Evolutionary conservation across 2,888 invertebrate genomes (phyloP).

Genomic region (Parapristionchus giblindavisi): DNA sequence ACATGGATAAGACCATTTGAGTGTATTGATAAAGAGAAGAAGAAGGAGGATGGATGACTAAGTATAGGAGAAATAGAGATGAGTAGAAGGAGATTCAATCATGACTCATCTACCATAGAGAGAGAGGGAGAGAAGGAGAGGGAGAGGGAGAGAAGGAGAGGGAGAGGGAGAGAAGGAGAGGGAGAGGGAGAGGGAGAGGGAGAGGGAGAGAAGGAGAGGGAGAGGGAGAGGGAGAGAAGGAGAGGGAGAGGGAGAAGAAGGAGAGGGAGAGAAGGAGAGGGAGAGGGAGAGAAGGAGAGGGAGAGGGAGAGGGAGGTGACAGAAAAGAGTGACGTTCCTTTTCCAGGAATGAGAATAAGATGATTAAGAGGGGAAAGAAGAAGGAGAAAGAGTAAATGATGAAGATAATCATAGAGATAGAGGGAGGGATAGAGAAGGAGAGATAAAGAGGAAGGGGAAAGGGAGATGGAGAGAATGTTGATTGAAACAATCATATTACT

Average conservation of each 20-base stretch:
- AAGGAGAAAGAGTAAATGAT: not conserved
- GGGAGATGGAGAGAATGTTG: not conserved
- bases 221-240: slow-evolving; percentile 32
- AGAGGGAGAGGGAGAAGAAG: slow-evolving; percentile 11
- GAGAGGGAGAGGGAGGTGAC: not conserved
- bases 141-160: not conserved
- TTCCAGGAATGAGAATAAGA: not conserved
- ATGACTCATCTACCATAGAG: slow-evolving; percentile 10
- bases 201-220: slow-evolving; percentile 24
- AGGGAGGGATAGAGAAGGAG: not conserved
- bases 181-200: slow-evolving; percentile 3
- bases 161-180: slow-evolving; percentile 8
- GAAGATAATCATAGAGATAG: not conserved
- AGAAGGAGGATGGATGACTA: not conserved
- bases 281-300: not conserved
- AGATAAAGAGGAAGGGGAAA: not conserved
- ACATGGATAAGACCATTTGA: not conserved
- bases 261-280: not conserved
- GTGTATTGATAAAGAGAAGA: not conserved
- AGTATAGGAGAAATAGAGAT: not conserved
- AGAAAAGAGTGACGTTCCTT: not conserved
- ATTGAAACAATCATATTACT: too few species aligned
- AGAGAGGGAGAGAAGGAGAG: slow-evolving; percentile 34
- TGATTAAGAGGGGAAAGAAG: not conserved
- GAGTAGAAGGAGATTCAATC: slow-evolving; percentile 6